A percentile compares a stretch with the other conserved stretches of the same genome.
Conservation (phyloP, 2,797 vertebrate species). For the Phalanger gymnotis region DNA sequence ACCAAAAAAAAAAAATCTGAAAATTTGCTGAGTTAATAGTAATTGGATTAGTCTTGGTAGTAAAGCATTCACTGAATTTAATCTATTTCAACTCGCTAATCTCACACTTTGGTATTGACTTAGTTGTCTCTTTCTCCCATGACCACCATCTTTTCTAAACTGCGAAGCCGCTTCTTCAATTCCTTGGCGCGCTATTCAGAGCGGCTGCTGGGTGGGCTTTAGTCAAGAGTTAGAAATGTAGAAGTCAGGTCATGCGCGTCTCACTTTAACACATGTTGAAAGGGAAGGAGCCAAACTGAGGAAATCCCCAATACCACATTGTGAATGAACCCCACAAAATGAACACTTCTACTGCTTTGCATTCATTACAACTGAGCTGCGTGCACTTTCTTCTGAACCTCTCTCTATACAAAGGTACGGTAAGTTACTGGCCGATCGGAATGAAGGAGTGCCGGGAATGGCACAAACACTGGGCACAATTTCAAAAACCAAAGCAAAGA, state of each 20-base stretch:
- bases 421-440: conserved; percentile 40
- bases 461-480: conserved; percentile 25
- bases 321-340: conserved; percentile 54
- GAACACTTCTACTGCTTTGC: conserved; percentile 40
- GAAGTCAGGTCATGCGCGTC: conserved; percentile 25
- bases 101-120: neutral
- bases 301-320: conserved; percentile 31
- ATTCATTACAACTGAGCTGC: conserved; percentile 51
- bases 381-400: conserved; percentile 40
- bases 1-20: neutral
- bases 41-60: neutral
- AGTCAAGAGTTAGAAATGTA: conserved; percentile 23
- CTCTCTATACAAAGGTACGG: conserved; percentile 41
- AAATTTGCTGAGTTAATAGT: neutral
- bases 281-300: neutral
- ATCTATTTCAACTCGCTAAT: neutral
- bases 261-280: conserved; percentile 44
- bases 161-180: neutral
- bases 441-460: conserved; percentile 40
- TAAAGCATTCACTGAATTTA: neutral
- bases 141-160: conserved; percentile 38
- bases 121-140: conserved; percentile 30
- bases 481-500: conserved; percentile 9
- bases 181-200: conserved; percentile 13
- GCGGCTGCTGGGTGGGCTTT: conserved; percentile 42